Evolutionary conservation across 1,140 invertebrate species (phyloP).

Genomic region (Periplaneta americana): DNA sequence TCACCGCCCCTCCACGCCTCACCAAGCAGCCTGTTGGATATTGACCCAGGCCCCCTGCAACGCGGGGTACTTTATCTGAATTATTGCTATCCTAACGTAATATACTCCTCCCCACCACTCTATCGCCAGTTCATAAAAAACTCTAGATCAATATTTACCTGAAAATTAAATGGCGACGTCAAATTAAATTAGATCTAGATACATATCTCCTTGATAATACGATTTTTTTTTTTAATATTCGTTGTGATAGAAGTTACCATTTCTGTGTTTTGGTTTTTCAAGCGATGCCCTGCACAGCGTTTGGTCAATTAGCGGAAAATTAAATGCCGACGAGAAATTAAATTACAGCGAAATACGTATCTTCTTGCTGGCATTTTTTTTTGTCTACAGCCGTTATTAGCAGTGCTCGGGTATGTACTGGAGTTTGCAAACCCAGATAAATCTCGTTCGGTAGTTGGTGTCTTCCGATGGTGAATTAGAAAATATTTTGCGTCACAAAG

Average conservation of each 20-base stretch:
- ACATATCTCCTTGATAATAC: not conserved
- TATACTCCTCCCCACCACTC: not conserved
- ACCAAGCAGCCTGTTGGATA: not conserved
- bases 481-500: too few relatives aligned
- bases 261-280: not conserved
- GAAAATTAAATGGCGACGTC: not conserved
- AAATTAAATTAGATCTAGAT: not conserved
- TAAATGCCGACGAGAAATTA: too few relatives aligned
- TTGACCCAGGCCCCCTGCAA: not conserved
- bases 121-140: too few relatives aligned
- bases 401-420: too few relatives aligned
- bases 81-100: not conserved
- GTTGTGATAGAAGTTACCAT: not conserved
- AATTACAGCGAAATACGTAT: too few relatives aligned
- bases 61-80: not conserved
- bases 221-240: not conserved
- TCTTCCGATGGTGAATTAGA: too few relatives aligned
- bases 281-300: not conserved
- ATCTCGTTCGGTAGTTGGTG: too few relatives aligned
- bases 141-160: not conserved
- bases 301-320: too few relatives aligned
- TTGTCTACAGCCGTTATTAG: too few relatives aligned
- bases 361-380: too few relatives aligned
- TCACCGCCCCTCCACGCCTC: too few relatives aligned
- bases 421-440: too few relatives aligned